Base-by-base conservation (phyloP, 2,113 vertebrate genomes). In the Gallinago paraguaiae region DNA sequence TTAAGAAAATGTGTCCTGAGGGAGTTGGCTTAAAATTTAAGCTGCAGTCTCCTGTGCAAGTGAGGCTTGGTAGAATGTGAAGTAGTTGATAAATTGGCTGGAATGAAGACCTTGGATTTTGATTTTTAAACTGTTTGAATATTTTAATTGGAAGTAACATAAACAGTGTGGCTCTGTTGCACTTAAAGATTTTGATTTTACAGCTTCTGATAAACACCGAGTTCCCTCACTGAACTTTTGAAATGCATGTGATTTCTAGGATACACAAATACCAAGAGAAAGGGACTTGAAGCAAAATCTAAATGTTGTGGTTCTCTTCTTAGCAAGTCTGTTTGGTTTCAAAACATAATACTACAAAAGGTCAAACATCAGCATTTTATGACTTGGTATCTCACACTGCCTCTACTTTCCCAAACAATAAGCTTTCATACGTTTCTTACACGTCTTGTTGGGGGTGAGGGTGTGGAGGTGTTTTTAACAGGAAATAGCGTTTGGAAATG, bases 111-210 rank as follows among this genome's bases (percentile, higher is more conserved):
- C 18, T 86, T 1, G 2, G 31, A 72, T 87, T 87, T 94, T 82
- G 50, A 63, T 72, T 86, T 91, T 92, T 87, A 84, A 95, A 84
- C 67, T 75, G 31, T 70, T 86, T 88, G 68, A 48, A 77, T 92
- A 22, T 76, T 91, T 85, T 57, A 76, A 69, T 76, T 87, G n/a
- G 8, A 72, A 89, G 56, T 85, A 71, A 69, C 70, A 51, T 79
- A 87, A 94, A 93, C 61, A 65, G 11, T 6, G 68, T 71, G 65
- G 19, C 28, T 3, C 35, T 41, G 57, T 41, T 76, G 61, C 83
- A 57, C 65, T 90, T 92, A 14, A 56, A 23, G 70, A 24, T 92
- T 93, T 82, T 68, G 43, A 33, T 92, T 96, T 82, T 72, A 70
- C 43, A 72, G 6, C 41, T 86, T 75, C 13, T 68, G 77, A 65